Evolutionary conservation across 2,797 vertebrate genomes (phyloP).

Genomic region (Sparidentex hasta): DNA sequence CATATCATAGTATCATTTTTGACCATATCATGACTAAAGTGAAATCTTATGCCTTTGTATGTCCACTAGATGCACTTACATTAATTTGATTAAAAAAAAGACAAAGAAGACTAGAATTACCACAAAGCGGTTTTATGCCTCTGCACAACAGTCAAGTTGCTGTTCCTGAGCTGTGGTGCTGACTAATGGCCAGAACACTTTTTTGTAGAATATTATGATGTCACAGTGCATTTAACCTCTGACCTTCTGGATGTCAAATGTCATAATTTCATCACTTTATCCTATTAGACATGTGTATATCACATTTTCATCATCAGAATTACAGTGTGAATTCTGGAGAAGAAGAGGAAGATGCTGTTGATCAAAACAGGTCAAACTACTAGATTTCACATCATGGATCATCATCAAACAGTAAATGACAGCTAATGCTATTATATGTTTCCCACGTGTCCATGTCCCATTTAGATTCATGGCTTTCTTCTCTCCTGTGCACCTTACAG

Average conservation of each 20-base stretch:
- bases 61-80: not conserved
- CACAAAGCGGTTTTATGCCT: too few species aligned
- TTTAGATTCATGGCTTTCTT: conserved; percentile 42
- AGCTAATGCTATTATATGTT: conserved; percentile 30
- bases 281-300: too few species aligned
- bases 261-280: too few species aligned
- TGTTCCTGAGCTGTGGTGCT: too few species aligned
- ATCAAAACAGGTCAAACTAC: conserved; percentile 21
- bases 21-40: not conserved
- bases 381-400: conserved; percentile 26
- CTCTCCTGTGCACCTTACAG: conserved; percentile 50
- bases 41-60: not conserved
- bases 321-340: too few species aligned
- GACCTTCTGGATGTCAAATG: too few species aligned
- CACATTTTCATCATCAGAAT: too few species aligned
- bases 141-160: too few species aligned
- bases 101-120: not conserved
- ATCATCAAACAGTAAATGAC: conserved; percentile 39
- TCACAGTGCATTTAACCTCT: too few species aligned
- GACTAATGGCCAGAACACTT: too few species aligned
- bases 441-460: conserved; percentile 29
- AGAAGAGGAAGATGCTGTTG: not conserved
- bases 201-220: too few species aligned
- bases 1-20: too few species aligned
- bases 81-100: not conserved